Evolutionary conservation across 2,113 vertebrate genomes (phyloP).

Genomic region (Zosterops pallidus): DNA sequence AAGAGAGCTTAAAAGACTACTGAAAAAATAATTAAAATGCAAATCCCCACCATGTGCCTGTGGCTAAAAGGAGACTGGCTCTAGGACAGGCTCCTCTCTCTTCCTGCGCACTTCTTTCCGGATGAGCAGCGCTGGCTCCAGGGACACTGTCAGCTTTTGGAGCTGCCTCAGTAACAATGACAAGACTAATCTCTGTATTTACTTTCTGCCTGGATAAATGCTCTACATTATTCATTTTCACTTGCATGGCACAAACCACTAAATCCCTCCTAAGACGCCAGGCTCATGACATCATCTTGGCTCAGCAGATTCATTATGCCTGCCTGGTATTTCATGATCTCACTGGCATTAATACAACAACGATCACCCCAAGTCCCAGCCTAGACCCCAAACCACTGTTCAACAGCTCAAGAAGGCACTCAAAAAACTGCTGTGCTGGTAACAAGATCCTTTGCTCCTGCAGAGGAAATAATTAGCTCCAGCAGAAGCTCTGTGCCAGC

Average conservation of each 20-base stretch:
- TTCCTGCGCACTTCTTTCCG: constrained; percentile 40
- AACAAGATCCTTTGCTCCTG: neutral
- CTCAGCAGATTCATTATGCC: constrained; percentile 43
- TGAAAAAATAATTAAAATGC: constrained; percentile 45
- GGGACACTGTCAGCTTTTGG: constrained; percentile 20
- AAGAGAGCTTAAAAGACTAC: constrained; percentile 48
- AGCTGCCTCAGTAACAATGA: constrained; percentile 56
- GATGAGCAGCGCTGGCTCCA: constrained; percentile 49
- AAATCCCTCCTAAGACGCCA: constrained; percentile 36
- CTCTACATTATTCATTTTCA: constrained; percentile 19
- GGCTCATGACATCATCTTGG: constrained; percentile 54
- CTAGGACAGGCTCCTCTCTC: constrained; percentile 24
- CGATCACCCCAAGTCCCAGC: neutral
- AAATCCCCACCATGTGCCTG: constrained; percentile 41
- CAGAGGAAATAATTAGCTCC: neutral
- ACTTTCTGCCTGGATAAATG: constrained; percentile 43
- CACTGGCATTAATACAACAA: neutral
- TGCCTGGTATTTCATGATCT: constrained; percentile 22
- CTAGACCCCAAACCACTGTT: neutral
- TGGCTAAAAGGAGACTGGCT: constrained; percentile 43
- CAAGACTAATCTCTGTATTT: constrained; percentile 64
- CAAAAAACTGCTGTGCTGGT: neutral
- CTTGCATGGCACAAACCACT: constrained; percentile 45
- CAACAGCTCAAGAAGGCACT: neutral
- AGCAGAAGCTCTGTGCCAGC: neutral